A percentile compares a stretch with the other conserved stretches of the same genome.
phyloP scores from a whole-genome alignment of 2,797 vertebrate species.

The Sarcoramphus papa region DNA sequence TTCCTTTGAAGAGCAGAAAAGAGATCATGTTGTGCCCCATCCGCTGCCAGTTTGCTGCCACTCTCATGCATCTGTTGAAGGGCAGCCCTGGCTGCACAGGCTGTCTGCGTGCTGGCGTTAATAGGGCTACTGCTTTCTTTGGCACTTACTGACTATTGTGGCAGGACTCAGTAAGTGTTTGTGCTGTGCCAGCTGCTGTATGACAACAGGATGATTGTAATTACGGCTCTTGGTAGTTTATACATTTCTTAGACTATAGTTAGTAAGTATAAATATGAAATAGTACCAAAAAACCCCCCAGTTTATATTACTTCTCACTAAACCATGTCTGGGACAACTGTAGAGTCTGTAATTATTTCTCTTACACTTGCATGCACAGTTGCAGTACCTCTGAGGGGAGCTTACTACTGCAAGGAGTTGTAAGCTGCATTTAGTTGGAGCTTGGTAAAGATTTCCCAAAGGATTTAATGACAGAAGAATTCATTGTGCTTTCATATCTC shows the following conservation, averaged over 20 bases:
- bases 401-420: neutral
- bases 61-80: neutral
- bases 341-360: slow-evolving; percentile 21
- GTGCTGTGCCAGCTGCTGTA: slow-evolving; percentile 34
- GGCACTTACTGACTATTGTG: neutral
- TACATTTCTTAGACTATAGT: neutral
- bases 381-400: neutral
- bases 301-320: neutral
- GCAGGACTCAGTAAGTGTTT: neutral
- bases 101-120: neutral
- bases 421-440: neutral
- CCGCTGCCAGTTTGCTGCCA: neutral
- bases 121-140: slow-evolving; percentile 1
- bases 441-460: slow-evolving; percentile 1
- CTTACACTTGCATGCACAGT: neutral
- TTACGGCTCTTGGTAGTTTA: neutral
- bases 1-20: slow-evolving; percentile 7
- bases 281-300: neutral
- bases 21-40: neutral
- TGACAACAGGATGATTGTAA: slow-evolving; percentile 1
- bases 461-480: neutral
- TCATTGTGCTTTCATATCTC: neutral
- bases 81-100: neutral
- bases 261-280: neutral
- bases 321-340: neutral